A percentile compares a stretch with the other conserved stretches of the same genome.
phyloP scores from a whole-genome alignment of 2,113 vertebrate species.

The Paratilapia polleni region DNA sequence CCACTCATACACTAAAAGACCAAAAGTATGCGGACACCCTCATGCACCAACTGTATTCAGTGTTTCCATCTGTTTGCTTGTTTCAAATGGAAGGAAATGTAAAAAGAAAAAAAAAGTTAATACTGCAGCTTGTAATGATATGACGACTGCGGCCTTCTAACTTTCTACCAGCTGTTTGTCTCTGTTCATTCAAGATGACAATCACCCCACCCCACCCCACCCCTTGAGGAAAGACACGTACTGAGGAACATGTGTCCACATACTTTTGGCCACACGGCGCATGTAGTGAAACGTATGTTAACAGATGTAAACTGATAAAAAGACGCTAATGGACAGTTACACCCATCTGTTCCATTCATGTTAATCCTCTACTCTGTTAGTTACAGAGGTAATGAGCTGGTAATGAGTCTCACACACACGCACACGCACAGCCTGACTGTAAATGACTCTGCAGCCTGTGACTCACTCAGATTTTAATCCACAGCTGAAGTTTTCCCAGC shows the following conservation, averaged over 20 bases:
- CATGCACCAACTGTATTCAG: rapidly evolving
- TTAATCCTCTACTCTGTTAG: neutral
- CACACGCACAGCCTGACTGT: neutral
- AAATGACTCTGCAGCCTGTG: neutral
- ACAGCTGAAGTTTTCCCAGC: neutral
- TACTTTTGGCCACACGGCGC: neutral
- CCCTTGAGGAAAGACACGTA: neutral
- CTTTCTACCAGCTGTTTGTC: neutral
- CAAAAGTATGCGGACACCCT: neutral
- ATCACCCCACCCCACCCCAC: neutral
- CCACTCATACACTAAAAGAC: too few relatives aligned
- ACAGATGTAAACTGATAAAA: neutral
- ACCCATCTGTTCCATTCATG: neutral
- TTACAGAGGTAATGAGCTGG: neutral
- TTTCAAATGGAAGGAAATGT: neutral
- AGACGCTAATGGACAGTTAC: neutral
- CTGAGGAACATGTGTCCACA: neutral
- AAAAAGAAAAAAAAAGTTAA: neutral
- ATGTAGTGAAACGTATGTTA: neutral
- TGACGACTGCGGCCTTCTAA: neutral
- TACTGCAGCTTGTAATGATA: neutral
- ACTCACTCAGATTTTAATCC: neutral
- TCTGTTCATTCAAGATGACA: neutral
- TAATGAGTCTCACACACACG: neutral
- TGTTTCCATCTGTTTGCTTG: rapidly evolving